These are phyloP conservation scores for Psittacara wagleri DNA, from an alignment of 2,113 vertebrate species.

Conservation along the genomic window DNA sequence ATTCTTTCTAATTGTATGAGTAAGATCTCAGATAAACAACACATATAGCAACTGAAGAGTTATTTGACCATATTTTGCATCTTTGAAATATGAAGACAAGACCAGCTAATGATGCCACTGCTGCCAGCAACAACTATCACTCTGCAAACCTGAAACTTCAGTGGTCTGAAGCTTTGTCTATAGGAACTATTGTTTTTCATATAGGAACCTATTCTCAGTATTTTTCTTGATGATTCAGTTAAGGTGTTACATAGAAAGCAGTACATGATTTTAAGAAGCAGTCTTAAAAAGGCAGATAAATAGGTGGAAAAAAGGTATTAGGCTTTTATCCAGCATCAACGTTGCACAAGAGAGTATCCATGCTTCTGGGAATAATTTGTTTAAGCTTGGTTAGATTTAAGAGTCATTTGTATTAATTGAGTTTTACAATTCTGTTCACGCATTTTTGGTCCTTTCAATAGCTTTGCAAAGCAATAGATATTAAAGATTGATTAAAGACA, in stretches of 20 bases:
- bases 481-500: neutral
- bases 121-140: neutral
- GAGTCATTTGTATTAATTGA: neutral
- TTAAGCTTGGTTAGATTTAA: constrained; percentile 3
- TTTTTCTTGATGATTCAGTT: neutral
- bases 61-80: constrained; percentile 24
- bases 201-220: neutral
- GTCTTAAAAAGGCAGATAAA: neutral
- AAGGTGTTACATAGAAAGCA: neutral
- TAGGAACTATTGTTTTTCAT: neutral
- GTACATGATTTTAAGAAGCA: neutral
- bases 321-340: neutral
- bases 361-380: neutral
- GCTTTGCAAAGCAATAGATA: neutral
- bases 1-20: neutral
- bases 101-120: neutral
- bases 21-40: constrained; percentile 7
- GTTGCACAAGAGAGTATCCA: neutral
- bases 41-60: neutral
- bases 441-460: neutral
- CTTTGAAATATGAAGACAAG: neutral
- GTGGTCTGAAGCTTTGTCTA: neutral
- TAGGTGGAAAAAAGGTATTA: neutral
- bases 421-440: neutral
- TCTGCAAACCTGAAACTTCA: neutral